Evolutionary conservation across 2,797 vertebrate species (phyloP).

Genomic region (Sandelia bainsii): DNA sequence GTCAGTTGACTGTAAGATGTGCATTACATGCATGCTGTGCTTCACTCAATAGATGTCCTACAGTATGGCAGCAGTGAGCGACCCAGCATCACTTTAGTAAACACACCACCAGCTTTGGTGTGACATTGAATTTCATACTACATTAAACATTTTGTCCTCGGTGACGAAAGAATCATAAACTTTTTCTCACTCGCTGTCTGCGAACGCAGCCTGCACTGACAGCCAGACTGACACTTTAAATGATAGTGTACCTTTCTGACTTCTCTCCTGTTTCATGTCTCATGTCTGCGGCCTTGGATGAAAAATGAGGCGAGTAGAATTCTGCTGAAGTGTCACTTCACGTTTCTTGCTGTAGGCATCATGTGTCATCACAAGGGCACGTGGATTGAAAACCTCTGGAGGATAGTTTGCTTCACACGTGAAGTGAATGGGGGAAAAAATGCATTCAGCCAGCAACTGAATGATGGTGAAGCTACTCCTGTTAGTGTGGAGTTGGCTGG

Average conservation of each 20-base stretch:
- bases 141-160: constrained; percentile 74
- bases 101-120: constrained; percentile 41
- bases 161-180: constrained; percentile 44
- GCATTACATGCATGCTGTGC: constrained; percentile 36
- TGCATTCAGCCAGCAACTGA: background rate
- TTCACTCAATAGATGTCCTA: constrained; percentile 39
- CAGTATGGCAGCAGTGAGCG: constrained; percentile 43
- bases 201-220: constrained; percentile 37
- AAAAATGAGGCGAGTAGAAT: constrained; percentile 55
- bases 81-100: constrained; percentile 39
- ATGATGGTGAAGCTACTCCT: background rate
- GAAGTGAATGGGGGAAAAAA: background rate
- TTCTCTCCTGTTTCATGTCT: constrained; percentile 45
- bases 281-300: constrained; percentile 53
- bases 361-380: constrained; percentile 70
- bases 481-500: background rate
- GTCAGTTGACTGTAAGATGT: constrained; percentile 44
- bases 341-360: constrained; percentile 41
- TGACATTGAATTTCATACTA: constrained; percentile 74
- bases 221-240: constrained; percentile 65
- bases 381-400: constrained; percentile 29
- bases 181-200: constrained; percentile 41
- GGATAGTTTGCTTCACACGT: constrained; percentile 18
- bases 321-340: constrained; percentile 62
- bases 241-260: constrained; percentile 59